Base-by-base conservation (phyloP, 2,113 vertebrate species). In the Peucedramus taeniatus region DNA sequence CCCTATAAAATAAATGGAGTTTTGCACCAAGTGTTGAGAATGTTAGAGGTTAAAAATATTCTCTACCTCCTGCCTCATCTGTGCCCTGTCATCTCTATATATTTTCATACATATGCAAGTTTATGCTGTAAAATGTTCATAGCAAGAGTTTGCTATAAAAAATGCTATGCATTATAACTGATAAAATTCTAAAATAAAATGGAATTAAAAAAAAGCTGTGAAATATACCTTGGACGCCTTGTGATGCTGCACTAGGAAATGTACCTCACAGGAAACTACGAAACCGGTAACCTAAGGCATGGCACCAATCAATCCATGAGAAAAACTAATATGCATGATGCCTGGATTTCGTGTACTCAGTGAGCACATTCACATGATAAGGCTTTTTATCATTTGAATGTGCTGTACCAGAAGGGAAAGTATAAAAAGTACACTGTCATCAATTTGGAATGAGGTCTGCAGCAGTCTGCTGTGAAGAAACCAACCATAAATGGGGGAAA, bases 11-110 rank as follows among this genome's bases (percentile, higher is more conserved):
- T 80, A 93, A 93, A 93, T 24, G 60, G 30, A 40, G 27, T 83
- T 90, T 81, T 90, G 72, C n/a, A 80, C 50, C 0, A 1, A 84
- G n/a, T 31, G 13, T 51, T 71, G 53, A 90, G 33, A 83, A 93
- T 53, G 37, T 89, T 81, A 94, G 64, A 97, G 89, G 94, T 92
- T 96, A 95, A 95, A 96, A 92, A 92, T 93, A 87, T 53, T 93
- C 71, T 86, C 50, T 90, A 16, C 26, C 85, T 93, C 35, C 65
- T 81, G 35, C 50, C 60, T 78, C 15, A 7, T 80, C 60, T 1
- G 1, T 92, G 79, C 51, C 83, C 64, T 93, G 56, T n/a, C 89
- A 92, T 77, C 42, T 90, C 76, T 87, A 28, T 95, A 61, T 86
- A 76, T 92, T 88, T 94, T 90, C 85, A 83, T 94, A 74, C 27